Base-by-base conservation (phyloP, 2,888 invertebrate species). In the Tetranychus truncatus region DNA sequence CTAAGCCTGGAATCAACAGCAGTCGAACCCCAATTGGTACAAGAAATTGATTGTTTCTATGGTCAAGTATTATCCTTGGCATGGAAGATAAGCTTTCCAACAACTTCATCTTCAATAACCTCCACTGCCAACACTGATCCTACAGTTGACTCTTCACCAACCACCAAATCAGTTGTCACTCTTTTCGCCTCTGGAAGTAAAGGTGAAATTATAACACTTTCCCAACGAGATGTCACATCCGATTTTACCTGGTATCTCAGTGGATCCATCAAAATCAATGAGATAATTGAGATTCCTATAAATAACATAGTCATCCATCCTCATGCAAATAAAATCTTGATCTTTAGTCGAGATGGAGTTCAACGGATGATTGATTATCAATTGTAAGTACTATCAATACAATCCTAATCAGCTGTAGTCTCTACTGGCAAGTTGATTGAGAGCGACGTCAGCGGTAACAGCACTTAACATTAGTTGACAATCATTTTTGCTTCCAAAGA, bases 31-130 rank as follows among this genome's bases (percentile, higher is more conserved):
- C 74, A 77, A 81, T 77, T 84, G 65, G 77, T 82, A 20, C 82
- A 82, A 78, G 83, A 84, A 77, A 78, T 88, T 66, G 85, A 86
- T 76, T 84, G 83, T 1, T 89, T 89, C 80, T 81, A 82, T 44
- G 86, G 87, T 75, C 87, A 86, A 79, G 83, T 89, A 7, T 88
- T 87, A 80, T 82, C 86, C 6, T 77, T 89, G 24, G 86, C 86
- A 79, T 87, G 88, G 79, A 84, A 85, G 77, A 82, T 20, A 82
- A 66, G 84, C 84, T 75, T 85, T 15, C 55, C 55, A 55, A 82
- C 81, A 18, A 81, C 81, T 75, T 81, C 88, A 73, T 86, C 85
- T 15, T 55, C 55, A 55, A 15, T 6, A 55, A 2, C 55, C 1
- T 46, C 46, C 4, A 55, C 9, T 5, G 1, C 55, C 55, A 55